These are phyloP conservation scores for Heliconius charithonia DNA, from an alignment of 2,888 invertebrate species.

Conservation along the genomic window DNA sequence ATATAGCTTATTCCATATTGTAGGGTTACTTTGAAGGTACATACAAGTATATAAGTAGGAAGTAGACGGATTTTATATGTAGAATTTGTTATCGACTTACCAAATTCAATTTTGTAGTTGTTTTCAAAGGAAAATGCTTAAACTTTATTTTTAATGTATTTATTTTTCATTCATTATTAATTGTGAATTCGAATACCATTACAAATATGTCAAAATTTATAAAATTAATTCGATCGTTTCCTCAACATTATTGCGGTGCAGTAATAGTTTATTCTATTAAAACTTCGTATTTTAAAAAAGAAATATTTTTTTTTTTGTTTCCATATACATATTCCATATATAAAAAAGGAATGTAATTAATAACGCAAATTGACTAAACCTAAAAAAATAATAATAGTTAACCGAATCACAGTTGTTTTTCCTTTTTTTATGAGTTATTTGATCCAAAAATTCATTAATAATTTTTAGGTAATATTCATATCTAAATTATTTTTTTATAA, in stretches of 20 bases:
- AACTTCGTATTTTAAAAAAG: background rate
- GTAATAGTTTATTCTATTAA: background rate
- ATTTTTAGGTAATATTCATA: slow-evolving; percentile 8
- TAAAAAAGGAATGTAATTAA: background rate
- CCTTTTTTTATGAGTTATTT: background rate
- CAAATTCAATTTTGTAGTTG: background rate
- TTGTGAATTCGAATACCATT: background rate
- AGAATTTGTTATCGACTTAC: slow-evolving; percentile 10
- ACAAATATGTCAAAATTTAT: no score
- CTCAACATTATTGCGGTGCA: background rate
- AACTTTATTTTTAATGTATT: background rate
- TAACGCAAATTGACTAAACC: background rate
- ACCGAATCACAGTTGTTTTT: background rate
- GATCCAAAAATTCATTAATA: background rate
- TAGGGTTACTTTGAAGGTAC: slow-evolving; percentile 14
- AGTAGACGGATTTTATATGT: slow-evolving; percentile 30
- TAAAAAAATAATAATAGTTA: background rate
- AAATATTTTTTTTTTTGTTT: background rate
- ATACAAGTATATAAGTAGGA: background rate
- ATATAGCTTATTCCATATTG: slow-evolving; percentile 37
- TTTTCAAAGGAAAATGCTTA: background rate
- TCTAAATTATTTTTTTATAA: background rate
- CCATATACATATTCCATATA: background rate
- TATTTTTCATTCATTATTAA: background rate
- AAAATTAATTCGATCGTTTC: no score